Evolutionary conservation across 2,113 vertebrate species (phyloP), one percentile per base, ranked within the genome.

Genomic region (Vidua macroura): DNA sequence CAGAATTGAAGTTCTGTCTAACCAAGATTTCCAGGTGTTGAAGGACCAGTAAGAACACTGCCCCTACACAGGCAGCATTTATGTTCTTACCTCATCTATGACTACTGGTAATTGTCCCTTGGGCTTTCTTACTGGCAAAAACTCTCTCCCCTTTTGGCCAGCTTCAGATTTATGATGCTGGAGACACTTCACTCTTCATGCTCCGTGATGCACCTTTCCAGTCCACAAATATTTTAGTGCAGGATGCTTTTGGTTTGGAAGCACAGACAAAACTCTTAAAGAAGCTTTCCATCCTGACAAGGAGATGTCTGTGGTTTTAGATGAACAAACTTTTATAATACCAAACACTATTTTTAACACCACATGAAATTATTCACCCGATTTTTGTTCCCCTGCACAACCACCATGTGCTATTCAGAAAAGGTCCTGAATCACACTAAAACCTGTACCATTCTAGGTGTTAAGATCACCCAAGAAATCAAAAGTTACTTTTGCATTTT

Each of bases 401-500:
- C 24, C n/a, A 37, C 13, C 18, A 33, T 12, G 37, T 37, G 52
- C 62, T 70, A n/a, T 5, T 83, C 86, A 75, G 39, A 87, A 89
- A 31, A 63, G 43, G 49, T 39, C 81, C 64, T 63, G 44, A 92
- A 63, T 62, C 70, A 52, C 31, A 8, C 25, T 41, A 35, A 62
- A 77, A 30, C 78, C 85, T 58, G 46, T 58, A 58, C 4, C 49
- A 6, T 53, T 48, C 11, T 11, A 46, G 21, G 39, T 4, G 37
- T 18, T 63, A 56, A 62, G 49, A 74, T 22, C 25, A 37, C 60
- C 28, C 30, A 48, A 90, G 59, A 53, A 83, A 87, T 90, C 18
- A 58, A 48, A 83, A 95, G 52, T 68, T 88, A 81, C 28, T 92
- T 70, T 46, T 24, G 19, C 81, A 55, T 90, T 83, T 70, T 55